phyloP scores from a whole-genome alignment of 2,113 vertebrate genomes.

The Mesoclemmys tuberculata region DNA sequence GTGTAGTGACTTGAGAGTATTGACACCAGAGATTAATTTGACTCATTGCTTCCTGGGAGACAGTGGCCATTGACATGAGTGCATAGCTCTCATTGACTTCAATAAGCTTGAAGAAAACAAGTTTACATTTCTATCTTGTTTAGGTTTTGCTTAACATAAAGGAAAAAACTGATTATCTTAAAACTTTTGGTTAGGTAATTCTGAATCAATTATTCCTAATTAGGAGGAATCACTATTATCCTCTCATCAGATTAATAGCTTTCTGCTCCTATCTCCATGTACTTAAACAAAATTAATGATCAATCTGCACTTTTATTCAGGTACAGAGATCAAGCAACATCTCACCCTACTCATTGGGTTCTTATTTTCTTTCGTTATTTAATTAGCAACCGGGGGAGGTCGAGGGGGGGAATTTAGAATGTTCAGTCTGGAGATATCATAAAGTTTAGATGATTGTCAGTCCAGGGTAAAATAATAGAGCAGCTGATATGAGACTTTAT shows the following conservation, averaged over 20 bases:
- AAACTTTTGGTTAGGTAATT: slow-evolving; percentile 27
- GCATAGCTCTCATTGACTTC: background rate
- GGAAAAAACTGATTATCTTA: background rate
- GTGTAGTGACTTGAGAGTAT: background rate
- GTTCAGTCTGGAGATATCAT: background rate
- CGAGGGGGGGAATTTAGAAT: background rate
- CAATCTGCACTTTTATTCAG: background rate
- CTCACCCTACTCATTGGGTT: background rate
- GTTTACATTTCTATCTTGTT: background rate
- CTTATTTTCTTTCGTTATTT: background rate
- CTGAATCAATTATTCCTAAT: slow-evolving; percentile 23
- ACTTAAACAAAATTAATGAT: slow-evolving; percentile 32
- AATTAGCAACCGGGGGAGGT: background rate
- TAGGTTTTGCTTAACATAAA: background rate
- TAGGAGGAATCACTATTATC: slow-evolving; percentile 22
- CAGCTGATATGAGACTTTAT: background rate
- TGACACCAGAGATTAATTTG: background rate
- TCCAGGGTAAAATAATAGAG: background rate
- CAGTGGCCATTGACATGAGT: background rate
- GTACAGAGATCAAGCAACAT: background rate
- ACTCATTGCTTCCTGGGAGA: background rate
- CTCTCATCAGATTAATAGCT: slow-evolving; percentile 4
- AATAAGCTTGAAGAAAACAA: background rate
- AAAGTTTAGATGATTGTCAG: background rate
- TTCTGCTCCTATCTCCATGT: slow-evolving; percentile 30